Evolutionary conservation across 2,888 invertebrate species (phyloP).

Genomic region (Drosophila melanosoma): DNA sequence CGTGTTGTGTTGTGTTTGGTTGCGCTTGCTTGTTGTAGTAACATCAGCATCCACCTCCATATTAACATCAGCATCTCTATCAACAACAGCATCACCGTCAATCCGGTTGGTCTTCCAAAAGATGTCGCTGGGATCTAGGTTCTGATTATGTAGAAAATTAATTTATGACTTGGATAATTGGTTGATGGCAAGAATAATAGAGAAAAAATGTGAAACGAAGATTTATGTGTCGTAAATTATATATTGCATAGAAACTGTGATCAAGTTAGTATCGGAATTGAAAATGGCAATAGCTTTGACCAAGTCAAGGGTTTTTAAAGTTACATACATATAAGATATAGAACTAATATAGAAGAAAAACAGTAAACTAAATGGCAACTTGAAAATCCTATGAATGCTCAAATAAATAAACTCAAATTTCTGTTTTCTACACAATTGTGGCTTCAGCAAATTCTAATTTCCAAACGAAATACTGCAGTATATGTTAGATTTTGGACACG

Average conservation of each 20-base stretch:
- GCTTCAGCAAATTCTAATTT: background rate
- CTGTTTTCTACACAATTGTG: background rate
- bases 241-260: background rate
- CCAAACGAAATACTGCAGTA: background rate
- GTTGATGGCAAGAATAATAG: background rate
- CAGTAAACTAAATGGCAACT: too few species aligned
- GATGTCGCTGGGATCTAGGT: slow-evolving; percentile 21
- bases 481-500: slow-evolving; percentile 18
- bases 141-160: background rate
- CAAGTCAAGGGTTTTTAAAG: background rate
- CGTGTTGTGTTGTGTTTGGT: slow-evolving; percentile 8
- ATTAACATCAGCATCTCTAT: background rate
- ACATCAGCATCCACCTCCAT: slow-evolving; percentile 1
- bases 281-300: background rate
- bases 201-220: background rate
- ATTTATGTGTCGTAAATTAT: background rate
- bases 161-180: background rate
- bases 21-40: slow-evolving; percentile 12
- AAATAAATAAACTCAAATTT: too few species aligned
- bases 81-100: slow-evolving; percentile 15
- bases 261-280: background rate
- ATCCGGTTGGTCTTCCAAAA: slow-evolving; percentile 1
- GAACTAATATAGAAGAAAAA: too few species aligned
- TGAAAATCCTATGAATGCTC: background rate
- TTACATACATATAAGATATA: background rate